phyloP scores from a whole-genome alignment of 2,113 vertebrate species.

The Dasyurus viverrinus region DNA sequence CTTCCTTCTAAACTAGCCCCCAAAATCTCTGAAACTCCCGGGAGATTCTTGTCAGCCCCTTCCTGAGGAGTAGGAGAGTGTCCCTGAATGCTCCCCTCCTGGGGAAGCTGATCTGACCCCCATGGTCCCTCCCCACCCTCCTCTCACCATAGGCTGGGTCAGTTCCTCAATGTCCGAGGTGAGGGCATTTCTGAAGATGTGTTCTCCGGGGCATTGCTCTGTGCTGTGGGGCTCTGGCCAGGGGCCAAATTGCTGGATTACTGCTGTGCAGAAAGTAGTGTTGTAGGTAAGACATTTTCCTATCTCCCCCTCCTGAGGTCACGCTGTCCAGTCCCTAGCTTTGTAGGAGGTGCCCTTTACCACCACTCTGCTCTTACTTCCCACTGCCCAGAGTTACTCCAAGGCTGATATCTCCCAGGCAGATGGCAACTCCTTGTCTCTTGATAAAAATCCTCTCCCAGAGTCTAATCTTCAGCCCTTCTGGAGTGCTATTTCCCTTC shows the following conservation, averaged over 20 bases:
- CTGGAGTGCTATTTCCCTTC: background rate
- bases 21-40: background rate
- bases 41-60: background rate
- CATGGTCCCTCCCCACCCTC: background rate
- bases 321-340: background rate
- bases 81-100: background rate
- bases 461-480: background rate
- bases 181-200: slow-evolving; percentile 88
- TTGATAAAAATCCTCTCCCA: background rate
- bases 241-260: slow-evolving; percentile 92
- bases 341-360: background rate
- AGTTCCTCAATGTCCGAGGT: slow-evolving; percentile 90
- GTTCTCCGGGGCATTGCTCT: slow-evolving; percentile 87
- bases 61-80: background rate
- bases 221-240: slow-evolving; percentile 87
- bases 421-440: background rate
- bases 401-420: background rate
- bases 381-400: background rate
- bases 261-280: slow-evolving; percentile 89
- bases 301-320: background rate
- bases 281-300: slow-evolving; percentile 87
- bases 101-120: background rate
- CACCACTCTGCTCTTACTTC: background rate
- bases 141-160: slow-evolving; percentile 80
- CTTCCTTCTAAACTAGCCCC: background rate